phyloP scores from a whole-genome alignment of 1,140 invertebrate genomes.

The Sitobion miscanthi region DNA sequence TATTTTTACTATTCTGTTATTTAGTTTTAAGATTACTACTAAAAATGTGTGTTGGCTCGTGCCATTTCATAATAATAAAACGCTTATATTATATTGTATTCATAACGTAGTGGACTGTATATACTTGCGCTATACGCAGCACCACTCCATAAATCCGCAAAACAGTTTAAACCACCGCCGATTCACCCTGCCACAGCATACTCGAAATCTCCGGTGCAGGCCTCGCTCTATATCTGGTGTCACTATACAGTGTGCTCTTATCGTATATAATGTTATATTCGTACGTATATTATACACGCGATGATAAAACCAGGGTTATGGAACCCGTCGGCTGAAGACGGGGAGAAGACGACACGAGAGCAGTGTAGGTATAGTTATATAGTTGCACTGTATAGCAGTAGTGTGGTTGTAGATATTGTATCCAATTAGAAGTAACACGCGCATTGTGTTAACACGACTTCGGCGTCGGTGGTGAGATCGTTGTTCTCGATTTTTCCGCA shows the following conservation, averaged over 20 bases:
- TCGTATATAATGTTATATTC: not conserved
- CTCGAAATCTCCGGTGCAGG: not conserved
- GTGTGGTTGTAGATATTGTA: not conserved
- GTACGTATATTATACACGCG: not conserved
- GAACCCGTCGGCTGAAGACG: not conserved
- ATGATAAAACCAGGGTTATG: not conserved
- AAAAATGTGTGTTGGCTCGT: too few relatives aligned
- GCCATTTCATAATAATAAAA: too few relatives aligned
- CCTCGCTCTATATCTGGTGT: not conserved
- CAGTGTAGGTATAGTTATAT: not conserved
- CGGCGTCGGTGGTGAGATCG: not conserved
- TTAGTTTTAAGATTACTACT: too few relatives aligned
- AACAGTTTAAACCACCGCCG: not conserved
- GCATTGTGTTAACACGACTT: slow-evolving; percentile 15
- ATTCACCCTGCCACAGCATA: not conserved
- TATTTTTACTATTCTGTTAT: too few relatives aligned
- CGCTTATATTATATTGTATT: too few relatives aligned
- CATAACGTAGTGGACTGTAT: too few relatives aligned
- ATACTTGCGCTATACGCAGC: too few relatives aligned
- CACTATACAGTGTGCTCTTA: not conserved
- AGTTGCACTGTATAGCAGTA: not conserved
- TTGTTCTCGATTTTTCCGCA: slow-evolving; percentile 27
- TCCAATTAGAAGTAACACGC: slow-evolving; percentile 36
- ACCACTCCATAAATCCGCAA: not conserved
- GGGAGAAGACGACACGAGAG: not conserved